Evolutionary conservation across 2,888 invertebrate genomes (phyloP).

Genomic region (Oligia fasciuncula): DNA sequence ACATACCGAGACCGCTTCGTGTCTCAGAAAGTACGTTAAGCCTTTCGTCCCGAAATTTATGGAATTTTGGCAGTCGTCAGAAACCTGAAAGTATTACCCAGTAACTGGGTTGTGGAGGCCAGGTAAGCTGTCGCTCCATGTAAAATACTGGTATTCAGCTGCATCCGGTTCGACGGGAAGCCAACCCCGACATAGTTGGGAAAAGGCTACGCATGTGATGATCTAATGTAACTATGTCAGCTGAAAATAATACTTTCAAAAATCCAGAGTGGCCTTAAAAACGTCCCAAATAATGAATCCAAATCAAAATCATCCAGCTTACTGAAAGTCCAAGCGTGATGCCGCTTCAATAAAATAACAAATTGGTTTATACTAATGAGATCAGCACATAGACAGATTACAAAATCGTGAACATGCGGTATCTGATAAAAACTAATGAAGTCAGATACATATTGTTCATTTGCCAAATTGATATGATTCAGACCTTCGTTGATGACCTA

Average conservation of each 20-base stretch:
- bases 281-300: background rate
- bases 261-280: background rate
- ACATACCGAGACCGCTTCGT: too few species aligned
- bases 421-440: slow-evolving; percentile 64
- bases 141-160: background rate
- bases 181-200: too few species aligned
- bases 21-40: background rate
- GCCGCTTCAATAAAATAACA: slow-evolving; percentile 20
- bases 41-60: background rate
- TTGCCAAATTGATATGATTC: slow-evolving; percentile 54
- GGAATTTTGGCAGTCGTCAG: too few species aligned
- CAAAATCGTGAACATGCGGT: slow-evolving; percentile 59
- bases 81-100: background rate
- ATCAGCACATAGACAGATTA: slow-evolving; percentile 52
- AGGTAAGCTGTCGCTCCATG: background rate
- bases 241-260: background rate
- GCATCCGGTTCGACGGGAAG: background rate
- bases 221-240: too few species aligned
- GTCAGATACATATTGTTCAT: slow-evolving; percentile 47
- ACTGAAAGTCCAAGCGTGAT: slow-evolving; percentile 24
- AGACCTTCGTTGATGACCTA: slow-evolving; percentile 58
- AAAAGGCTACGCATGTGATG: too few species aligned
- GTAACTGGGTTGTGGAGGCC: background rate
- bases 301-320: background rate
- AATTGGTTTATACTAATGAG: slow-evolving; percentile 52